Evolutionary conservation across 2,113 vertebrate species (phyloP).

Genomic region (Columba livia): DNA sequence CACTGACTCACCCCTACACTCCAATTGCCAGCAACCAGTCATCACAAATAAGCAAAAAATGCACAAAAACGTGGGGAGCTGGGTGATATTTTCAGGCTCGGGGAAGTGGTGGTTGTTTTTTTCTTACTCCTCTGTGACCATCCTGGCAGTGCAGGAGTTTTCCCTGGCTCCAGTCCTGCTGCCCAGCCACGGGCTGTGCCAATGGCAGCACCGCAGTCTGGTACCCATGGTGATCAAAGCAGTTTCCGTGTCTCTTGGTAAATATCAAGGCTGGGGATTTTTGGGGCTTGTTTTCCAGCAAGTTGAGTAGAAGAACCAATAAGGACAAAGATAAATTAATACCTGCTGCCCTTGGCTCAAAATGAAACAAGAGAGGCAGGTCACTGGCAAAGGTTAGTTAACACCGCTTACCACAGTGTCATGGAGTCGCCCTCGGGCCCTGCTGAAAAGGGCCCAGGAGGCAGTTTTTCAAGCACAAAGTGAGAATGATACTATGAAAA

Average conservation of each 20-base stretch:
- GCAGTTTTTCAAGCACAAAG: not conserved
- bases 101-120: not conserved
- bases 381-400: slow-evolving; percentile 51
- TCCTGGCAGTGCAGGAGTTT: not conserved
- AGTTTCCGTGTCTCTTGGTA: slow-evolving; percentile 17
- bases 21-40: not conserved
- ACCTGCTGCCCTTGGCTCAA: slow-evolving; percentile 46
- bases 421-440: accelerated
- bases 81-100: not conserved
- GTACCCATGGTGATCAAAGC: not conserved
- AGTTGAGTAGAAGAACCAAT: slow-evolving; percentile 50
- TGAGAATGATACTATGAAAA: not conserved
- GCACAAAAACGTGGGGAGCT: not conserved
- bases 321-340: slow-evolving; percentile 35
- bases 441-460: not conserved
- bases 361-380: slow-evolving; percentile 56
- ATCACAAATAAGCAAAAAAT: not conserved
- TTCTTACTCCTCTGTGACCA: not conserved
- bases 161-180: accelerated
- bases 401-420: not conserved
- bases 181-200: accelerated
- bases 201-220: not conserved
- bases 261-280: slow-evolving; percentile 66
- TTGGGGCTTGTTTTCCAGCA: slow-evolving; percentile 51
- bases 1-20: accelerated